A percentile compares a stretch with the other conserved stretches of the same genome.
phyloP scores from a whole-genome alignment of 2,797 vertebrate genomes.

The Leucoraja ocellata region DNA sequence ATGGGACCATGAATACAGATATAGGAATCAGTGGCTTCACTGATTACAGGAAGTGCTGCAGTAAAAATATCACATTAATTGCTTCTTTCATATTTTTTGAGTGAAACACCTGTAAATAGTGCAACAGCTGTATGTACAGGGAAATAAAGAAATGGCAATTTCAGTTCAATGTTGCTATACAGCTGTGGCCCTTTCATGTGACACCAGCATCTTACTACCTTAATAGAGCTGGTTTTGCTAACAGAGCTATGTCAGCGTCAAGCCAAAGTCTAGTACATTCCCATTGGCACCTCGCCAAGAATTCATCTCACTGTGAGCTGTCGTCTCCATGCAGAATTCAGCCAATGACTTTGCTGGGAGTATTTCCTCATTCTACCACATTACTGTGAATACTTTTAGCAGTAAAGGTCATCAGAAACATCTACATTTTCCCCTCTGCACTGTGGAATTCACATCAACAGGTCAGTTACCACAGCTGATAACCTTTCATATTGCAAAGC shows the following conservation, averaged over 20 bases:
- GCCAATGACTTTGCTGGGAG: neutral
- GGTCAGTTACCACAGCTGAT: neutral
- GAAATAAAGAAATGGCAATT: neutral
- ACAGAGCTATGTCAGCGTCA: too few relatives aligned
- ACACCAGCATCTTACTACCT: neutral
- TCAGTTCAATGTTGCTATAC: neutral
- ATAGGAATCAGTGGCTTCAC: neutral
- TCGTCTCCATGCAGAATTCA: neutral
- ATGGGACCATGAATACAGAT: neutral
- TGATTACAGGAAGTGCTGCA: neutral
- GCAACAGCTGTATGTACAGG: neutral
- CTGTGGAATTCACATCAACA: neutral
- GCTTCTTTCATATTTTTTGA: neutral
- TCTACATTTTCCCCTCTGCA: neutral
- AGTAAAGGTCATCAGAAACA: neutral
- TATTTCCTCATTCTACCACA: constrained; percentile 6
- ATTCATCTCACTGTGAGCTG: constrained; percentile 4
- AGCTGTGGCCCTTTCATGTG: constrained; percentile 13
- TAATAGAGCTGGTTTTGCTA: constrained; percentile 15
- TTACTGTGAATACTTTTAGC: neutral
- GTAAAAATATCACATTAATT: neutral
- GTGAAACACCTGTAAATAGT: neutral
- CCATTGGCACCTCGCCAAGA: constrained; percentile 10
- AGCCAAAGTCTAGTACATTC: constrained; percentile 31
- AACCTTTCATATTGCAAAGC: neutral